Evolutionary conservation across 2,113 vertebrate species (phyloP).

Genomic region (Tinamus guttatus): DNA sequence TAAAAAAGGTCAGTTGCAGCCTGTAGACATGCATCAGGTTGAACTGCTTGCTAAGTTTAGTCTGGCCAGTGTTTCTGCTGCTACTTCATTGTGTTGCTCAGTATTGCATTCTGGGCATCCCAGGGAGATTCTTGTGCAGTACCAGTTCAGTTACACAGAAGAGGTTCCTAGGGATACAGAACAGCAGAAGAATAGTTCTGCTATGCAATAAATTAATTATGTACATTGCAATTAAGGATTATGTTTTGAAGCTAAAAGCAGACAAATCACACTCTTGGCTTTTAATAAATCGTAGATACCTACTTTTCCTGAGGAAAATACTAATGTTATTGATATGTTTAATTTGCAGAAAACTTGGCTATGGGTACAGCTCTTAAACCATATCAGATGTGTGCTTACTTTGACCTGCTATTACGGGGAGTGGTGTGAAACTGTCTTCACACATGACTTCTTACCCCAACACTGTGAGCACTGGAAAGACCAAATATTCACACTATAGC

Average conservation of each 20-base stretch:
- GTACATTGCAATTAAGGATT: not conserved
- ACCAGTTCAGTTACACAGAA: too few species aligned
- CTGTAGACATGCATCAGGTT: not conserved
- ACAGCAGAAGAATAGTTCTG: not conserved
- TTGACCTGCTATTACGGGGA: not conserved
- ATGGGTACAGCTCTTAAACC: not conserved
- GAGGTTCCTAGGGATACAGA: not conserved
- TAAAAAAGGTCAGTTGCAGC: not conserved
- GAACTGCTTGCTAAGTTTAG: not conserved
- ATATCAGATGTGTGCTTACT: not conserved
- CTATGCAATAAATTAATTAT: not conserved
- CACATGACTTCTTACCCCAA: not conserved
- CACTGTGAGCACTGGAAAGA: not conserved
- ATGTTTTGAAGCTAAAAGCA: not conserved
- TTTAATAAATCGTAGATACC: not conserved
- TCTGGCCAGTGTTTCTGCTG: not conserved
- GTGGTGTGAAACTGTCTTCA: not conserved
- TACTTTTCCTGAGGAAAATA: not conserved
- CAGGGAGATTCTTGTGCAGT: not conserved
- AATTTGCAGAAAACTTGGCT: not conserved
- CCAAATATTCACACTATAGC: not conserved
- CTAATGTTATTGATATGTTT: not conserved
- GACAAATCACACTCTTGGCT: not conserved
- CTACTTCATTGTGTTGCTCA: not conserved
- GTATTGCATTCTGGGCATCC: not conserved